Evolutionary conservation across 2,888 invertebrate genomes (phyloP).

Genomic region (Agrochola lota): DNA sequence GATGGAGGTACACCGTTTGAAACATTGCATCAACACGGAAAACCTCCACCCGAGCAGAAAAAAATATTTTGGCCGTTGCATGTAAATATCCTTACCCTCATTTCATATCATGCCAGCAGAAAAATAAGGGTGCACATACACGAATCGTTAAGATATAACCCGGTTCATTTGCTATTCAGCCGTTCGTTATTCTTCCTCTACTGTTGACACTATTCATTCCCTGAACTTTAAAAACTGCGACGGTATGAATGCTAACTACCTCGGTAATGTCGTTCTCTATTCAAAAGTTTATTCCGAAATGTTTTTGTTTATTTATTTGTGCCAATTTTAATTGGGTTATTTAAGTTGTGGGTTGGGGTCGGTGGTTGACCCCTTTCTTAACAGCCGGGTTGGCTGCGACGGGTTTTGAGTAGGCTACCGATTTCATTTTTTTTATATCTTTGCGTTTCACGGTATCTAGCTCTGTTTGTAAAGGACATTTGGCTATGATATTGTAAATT

Average conservation of each 20-base stretch:
- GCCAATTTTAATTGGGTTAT: conserved; percentile 51
- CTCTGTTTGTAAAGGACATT: background rate
- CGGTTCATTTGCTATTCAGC: conserved; percentile 57
- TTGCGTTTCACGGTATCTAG: background rate
- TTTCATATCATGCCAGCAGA: conserved; percentile 20
- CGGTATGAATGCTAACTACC: conserved; percentile 48
- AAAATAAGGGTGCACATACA: conserved; percentile 38
- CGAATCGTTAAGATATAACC: conserved; percentile 54
- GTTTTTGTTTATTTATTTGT: conserved; percentile 51
- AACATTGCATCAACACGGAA: background rate
- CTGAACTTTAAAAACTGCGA: conserved; percentile 47
- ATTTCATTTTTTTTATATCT: background rate
- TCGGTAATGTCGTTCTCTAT: conserved; percentile 42
- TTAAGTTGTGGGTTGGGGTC: conserved; percentile 15
- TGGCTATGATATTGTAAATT: background rate
- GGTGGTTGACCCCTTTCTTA: conserved; percentile 47
- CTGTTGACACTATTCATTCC: conserved; percentile 47
- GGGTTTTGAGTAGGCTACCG: conserved; percentile 6
- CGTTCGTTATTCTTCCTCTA: conserved; percentile 50
- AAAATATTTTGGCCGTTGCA: conserved; percentile 16
- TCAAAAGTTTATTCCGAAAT: conserved; percentile 45
- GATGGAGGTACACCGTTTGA: background rate
- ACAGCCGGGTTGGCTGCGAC: conserved; percentile 2
- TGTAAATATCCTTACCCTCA: conserved; percentile 16
- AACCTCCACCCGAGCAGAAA: background rate